Evolutionary conservation across 2,797 vertebrate species (phyloP).

Genomic region (Sparus aurata): DNA sequence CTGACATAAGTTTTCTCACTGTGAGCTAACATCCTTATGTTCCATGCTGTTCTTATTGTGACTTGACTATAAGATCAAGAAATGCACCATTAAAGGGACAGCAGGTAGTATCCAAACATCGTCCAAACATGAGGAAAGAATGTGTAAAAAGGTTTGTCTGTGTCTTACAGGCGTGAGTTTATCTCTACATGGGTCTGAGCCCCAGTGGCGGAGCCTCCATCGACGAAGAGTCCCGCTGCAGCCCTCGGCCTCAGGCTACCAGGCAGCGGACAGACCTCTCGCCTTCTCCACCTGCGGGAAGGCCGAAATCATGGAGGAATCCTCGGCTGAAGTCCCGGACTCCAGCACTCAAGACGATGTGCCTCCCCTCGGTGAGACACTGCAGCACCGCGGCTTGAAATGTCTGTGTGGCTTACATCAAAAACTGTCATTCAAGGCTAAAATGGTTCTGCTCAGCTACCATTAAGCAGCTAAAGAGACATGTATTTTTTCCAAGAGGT

Average conservation of each 20-base stretch:
- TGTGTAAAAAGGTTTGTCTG: background rate
- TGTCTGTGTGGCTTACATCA: too few species aligned
- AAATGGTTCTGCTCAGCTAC: background rate
- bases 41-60: background rate
- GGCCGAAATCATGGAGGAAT: conserved; percentile 91
- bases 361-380: conserved; percentile 87
- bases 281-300: conserved; percentile 81
- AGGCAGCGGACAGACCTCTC: conserved; percentile 83
- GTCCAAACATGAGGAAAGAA: too few species aligned
- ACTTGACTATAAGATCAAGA: background rate
- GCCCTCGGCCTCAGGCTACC: conserved; percentile 80
- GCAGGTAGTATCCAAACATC: too few species aligned
- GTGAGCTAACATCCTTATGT: background rate
- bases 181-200: conserved; percentile 96
- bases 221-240: conserved; percentile 85
- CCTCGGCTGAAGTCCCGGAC: conserved; percentile 84
- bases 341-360: conserved; percentile 83
- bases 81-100: background rate
- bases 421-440: background rate
- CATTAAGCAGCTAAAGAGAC: background rate
- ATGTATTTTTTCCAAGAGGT: background rate
- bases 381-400: background rate
- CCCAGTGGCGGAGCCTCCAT: conserved; percentile 84
- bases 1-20: background rate
- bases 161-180: conserved; percentile 89